A percentile compares a stretch with the other conserved stretches of the same genome.
Evolutionary conservation across 2,797 vertebrate species (phyloP).

Genomic region (Buceros bicornis): DNA sequence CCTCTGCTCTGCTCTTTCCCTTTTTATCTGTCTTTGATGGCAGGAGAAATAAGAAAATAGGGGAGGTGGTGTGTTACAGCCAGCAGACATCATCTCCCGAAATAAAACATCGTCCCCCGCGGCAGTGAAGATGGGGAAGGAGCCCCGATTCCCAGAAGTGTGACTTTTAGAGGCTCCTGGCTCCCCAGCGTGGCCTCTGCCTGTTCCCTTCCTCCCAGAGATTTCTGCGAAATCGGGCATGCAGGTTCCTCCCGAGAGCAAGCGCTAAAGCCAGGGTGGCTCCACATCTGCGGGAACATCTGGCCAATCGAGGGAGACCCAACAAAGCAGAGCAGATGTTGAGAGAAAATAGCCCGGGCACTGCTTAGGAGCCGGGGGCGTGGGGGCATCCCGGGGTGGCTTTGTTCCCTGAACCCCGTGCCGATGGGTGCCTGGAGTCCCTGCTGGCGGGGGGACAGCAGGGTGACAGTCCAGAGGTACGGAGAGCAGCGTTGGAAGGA

Average conservation of each 20-base stretch:
- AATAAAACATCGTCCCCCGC: not conserved
- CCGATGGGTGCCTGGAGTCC: not conserved
- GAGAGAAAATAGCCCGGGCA: not conserved
- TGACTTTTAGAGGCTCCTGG: not conserved
- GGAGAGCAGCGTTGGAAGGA: not conserved
- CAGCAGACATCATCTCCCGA: not conserved
- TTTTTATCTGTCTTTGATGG: not conserved
- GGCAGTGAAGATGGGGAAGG: not conserved
- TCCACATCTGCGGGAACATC: not conserved
- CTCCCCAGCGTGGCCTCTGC: not conserved
- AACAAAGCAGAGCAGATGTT: slow-evolving; percentile 17
- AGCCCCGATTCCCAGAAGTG: not conserved
- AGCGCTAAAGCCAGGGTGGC: not conserved
- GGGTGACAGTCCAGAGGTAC: not conserved
- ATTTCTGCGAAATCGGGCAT: not conserved
- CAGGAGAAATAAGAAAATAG: not conserved
- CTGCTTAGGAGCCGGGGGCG: not conserved
- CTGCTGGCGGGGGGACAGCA: not conserved
- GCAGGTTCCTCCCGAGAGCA: not conserved
- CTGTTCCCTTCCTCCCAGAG: not conserved
- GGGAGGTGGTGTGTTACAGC: not conserved
- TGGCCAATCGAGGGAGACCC: slow-evolving; percentile 34
- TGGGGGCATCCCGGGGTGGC: not conserved
- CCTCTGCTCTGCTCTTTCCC: not conserved
- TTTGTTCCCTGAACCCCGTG: not conserved